These are phyloP conservation scores for Tigriopus californicus DNA, from an alignment of 2,888 invertebrate species.

Conservation along the genomic window DNA sequence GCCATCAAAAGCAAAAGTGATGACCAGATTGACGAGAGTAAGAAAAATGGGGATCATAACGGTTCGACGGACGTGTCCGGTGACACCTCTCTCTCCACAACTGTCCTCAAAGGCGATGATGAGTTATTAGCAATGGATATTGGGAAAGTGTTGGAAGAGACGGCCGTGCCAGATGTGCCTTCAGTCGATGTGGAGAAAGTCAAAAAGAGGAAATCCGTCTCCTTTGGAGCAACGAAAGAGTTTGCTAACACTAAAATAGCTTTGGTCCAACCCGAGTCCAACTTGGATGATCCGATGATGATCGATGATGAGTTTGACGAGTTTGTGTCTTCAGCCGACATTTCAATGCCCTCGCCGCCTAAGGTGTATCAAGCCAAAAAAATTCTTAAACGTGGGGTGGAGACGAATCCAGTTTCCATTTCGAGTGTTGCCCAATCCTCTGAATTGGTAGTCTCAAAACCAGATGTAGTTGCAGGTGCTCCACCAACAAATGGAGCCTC, in stretches of 20 bases:
- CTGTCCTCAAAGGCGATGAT: background rate
- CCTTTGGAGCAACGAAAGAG: background rate
- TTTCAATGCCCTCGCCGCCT: too few relatives aligned
- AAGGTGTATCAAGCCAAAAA: too few relatives aligned
- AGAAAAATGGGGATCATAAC: background rate
- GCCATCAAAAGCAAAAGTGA: background rate
- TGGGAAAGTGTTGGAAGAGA: constrained; percentile 7
- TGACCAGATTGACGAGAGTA: background rate
- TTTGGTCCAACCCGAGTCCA: constrained; percentile 3
- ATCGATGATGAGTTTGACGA: constrained; percentile 5
- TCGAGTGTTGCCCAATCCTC: too few relatives aligned
- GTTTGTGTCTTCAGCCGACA: background rate
- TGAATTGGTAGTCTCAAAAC: too few relatives aligned
- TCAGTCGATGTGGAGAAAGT: background rate
- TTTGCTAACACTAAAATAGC: background rate
- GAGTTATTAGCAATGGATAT: background rate
- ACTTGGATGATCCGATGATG: background rate
- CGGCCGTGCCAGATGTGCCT: constrained; percentile 6
- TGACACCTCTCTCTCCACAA: background rate
- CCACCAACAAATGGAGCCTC: too few relatives aligned
- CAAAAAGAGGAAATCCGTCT: background rate
- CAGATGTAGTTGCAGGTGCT: too few relatives aligned
- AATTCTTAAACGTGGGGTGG: too few relatives aligned
- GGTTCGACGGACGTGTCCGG: background rate
- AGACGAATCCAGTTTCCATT: too few relatives aligned